A percentile compares a stretch with the other conserved stretches of the same genome.
These are phyloP conservation scores for Phymanthus crucifer DNA, from an alignment of 92 coral and sea anemone genomes.

Conservation along the genomic window DNA sequence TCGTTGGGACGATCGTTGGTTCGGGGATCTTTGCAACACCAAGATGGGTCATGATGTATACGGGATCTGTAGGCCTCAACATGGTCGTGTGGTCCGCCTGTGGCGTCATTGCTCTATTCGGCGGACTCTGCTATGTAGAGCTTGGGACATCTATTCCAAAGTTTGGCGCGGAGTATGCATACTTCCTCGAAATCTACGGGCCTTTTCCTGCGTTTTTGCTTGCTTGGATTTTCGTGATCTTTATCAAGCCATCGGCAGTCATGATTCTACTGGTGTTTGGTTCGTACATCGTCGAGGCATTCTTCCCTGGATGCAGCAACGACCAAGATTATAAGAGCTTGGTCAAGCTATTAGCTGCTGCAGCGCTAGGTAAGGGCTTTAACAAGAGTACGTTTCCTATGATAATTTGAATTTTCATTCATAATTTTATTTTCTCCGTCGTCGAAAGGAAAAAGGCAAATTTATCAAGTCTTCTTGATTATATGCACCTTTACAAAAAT, in stretches of 20 bases:
- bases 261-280: conserved; percentile 80
- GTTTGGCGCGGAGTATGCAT: conserved; percentile 81
- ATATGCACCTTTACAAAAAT: too few relatives aligned
- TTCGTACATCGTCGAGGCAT: conserved; percentile 68
- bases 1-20: conserved; percentile 93
- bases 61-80: conserved; percentile 93
- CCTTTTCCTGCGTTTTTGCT: conserved; percentile 77
- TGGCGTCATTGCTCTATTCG: conserved; percentile 79
- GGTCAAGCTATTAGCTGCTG: conserved; percentile 77
- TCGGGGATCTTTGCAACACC: conserved; percentile 97
- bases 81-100: conserved; percentile 85
- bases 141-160: conserved; percentile 83
- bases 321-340: conserved; percentile 59
- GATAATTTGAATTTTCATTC: too few relatives aligned
- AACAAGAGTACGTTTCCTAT: too few relatives aligned
- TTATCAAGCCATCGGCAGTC: conserved; percentile 69
- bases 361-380: conserved; percentile 65
- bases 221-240: conserved; percentile 65
- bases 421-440: too few relatives aligned
- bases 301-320: conserved; percentile 80
- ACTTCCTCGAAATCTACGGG: conserved; percentile 73
- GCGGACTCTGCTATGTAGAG: conserved; percentile 86
- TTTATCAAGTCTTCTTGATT: too few relatives aligned
- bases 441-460: too few relatives aligned
- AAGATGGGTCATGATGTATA: conserved; percentile 76